A percentile compares a stretch with the other conserved stretches of the same genome.
phyloP scores from a whole-genome alignment of 2,797 vertebrate species.

The Fistularia tabacaria region DNA sequence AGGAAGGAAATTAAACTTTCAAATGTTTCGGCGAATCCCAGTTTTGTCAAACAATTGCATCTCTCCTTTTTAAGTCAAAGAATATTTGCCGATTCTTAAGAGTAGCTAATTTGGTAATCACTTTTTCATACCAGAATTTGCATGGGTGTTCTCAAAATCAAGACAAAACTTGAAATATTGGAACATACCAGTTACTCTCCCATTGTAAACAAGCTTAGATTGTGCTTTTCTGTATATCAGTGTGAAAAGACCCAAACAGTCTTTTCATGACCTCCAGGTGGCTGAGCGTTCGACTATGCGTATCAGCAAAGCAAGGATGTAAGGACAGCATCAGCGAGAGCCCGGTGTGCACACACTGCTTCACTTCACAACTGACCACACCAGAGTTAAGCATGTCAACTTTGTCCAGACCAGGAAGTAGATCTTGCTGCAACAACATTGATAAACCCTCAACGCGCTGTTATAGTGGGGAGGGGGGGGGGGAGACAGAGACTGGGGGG shows the following conservation, averaged over 20 bases:
- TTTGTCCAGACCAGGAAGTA: conserved; percentile 72
- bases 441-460: conserved; percentile 66
- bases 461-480: conserved; percentile 18
- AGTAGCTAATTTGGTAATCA: no score
- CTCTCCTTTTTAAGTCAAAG: no score
- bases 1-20: background rate
- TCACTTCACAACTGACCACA: conserved; percentile 54
- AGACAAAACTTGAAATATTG: background rate
- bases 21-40: no score
- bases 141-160: no score
- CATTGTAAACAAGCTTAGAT: background rate
- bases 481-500: conserved; percentile 49
- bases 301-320: conserved; percentile 18
- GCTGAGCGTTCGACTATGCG: conserved; percentile 10
- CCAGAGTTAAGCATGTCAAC: conserved; percentile 52
- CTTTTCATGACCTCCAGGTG: conserved; percentile 30
- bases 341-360: conserved; percentile 34
- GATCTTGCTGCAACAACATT: conserved; percentile 75
- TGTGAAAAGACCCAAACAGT: background rate
- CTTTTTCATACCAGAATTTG: no score
- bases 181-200: background rate
- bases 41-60: no score
- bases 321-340: conserved; percentile 35
- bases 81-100: no score
- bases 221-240: background rate